Percentiles rank a stretch among this genome's conserved stretches.
Evolutionary conservation across 2,113 vertebrate species (phyloP).

Genomic region (Sardina pilchardus): DNA sequence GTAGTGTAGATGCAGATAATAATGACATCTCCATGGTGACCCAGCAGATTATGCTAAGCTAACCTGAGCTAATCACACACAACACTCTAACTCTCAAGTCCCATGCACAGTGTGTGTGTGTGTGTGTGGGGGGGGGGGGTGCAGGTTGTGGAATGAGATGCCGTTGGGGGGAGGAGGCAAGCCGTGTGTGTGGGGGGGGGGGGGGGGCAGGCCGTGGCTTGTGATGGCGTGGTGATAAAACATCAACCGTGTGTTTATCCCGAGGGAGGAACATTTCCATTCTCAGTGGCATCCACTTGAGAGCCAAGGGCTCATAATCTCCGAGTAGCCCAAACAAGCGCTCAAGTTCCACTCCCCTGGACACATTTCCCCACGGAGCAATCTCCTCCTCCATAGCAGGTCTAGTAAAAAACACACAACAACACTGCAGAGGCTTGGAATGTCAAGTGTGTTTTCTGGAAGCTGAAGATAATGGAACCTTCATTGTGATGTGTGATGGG

Average conservation of each 20-base stretch:
- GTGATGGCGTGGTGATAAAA: neutral
- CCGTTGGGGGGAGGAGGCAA: too few species aligned
- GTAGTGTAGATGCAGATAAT: too few species aligned
- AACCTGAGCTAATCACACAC: neutral
- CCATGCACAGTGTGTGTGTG: neutral
- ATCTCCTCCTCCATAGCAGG: neutral
- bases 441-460: neutral
- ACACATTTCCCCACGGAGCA: neutral
- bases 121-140: neutral
- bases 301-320: neutral
- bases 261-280: neutral
- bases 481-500: neutral
- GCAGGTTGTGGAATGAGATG: neutral
- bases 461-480: neutral
- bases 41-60: neutral
- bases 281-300: neutral
- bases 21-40: too few species aligned
- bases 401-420: neutral
- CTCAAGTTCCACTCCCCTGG: conserved; percentile 1
- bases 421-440: neutral
- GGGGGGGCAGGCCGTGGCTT: neutral
- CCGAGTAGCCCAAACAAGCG: neutral
- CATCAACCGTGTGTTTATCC: neutral
- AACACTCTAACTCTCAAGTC: neutral
- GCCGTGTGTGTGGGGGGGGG: too few species aligned